A percentile compares a stretch with the other conserved stretches of the same genome.
Evolutionary conservation across 2,888 invertebrate genomes (phyloP).

Genomic region (Acrobeloides nanus): DNA sequence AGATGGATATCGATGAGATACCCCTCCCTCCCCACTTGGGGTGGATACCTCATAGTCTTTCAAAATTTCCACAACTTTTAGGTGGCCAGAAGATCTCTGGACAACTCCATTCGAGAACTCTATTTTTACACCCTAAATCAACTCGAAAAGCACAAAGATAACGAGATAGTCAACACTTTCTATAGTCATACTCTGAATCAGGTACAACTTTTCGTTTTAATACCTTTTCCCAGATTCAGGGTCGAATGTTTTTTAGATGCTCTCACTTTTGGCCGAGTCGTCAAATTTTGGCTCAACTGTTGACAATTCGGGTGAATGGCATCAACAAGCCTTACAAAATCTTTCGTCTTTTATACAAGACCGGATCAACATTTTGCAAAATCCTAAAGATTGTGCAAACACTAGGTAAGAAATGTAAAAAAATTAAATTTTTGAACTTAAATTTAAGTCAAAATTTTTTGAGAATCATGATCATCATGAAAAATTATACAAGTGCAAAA

Average conservation of each 20-base stretch:
- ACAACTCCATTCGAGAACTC: slow-evolving; percentile 18
- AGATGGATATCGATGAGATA: too few species aligned
- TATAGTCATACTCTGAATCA: slow-evolving; percentile 7
- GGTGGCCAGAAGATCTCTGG: slow-evolving; percentile 14
- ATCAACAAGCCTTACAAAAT: slow-evolving; percentile 17
- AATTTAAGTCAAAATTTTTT: too few species aligned
- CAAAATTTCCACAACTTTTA: too few species aligned
- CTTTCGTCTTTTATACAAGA: slow-evolving; percentile 28
- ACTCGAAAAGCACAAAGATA: slow-evolving; percentile 8
- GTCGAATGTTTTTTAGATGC: slow-evolving; percentile 7
- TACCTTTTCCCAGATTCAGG: too few species aligned
- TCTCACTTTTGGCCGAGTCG: slow-evolving; percentile 20
- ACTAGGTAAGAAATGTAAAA: slow-evolving; percentile 23
- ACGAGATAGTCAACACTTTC: slow-evolving; percentile 3
- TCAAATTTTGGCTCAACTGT: slow-evolving; percentile 17
- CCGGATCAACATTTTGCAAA: slow-evolving; percentile 35
- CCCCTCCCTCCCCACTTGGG: too few species aligned
- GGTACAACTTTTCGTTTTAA: slow-evolving; percentile 3
- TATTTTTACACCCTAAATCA: slow-evolving; percentile 20
- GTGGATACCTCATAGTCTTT: too few species aligned
- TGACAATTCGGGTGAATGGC: slow-evolving; percentile 58
- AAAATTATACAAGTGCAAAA: too few species aligned
- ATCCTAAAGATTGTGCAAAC: slow-evolving; percentile 37
- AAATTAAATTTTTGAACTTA: background rate
- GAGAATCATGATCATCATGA: too few species aligned